phyloP scores from a whole-genome alignment of 2,888 invertebrate genomes.

The Geotrupes spiniger region DNA sequence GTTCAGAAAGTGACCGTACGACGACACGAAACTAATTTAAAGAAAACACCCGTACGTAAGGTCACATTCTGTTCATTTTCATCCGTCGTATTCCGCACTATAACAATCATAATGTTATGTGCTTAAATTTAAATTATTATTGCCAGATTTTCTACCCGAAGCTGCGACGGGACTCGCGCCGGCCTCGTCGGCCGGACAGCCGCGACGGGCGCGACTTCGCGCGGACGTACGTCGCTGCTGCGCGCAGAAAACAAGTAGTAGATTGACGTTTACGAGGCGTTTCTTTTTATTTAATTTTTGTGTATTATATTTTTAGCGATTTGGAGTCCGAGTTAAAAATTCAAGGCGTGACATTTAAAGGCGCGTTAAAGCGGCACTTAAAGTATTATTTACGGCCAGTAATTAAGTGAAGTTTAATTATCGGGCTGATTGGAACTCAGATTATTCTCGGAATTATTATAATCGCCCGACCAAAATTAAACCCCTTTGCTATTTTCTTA shows the following conservation, averaged over 20 bases:
- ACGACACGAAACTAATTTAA: slow-evolving; percentile 15
- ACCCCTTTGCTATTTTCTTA: slow-evolving; percentile 9
- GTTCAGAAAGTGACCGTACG: slow-evolving; percentile 33
- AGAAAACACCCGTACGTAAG: slow-evolving; percentile 9
- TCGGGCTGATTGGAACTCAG: slow-evolving; percentile 46
- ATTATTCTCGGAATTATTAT: slow-evolving; percentile 47
- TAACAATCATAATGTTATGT: slow-evolving; percentile 44
- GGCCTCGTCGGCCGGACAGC: slow-evolving; percentile 8
- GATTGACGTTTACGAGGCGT: slow-evolving; percentile 46
- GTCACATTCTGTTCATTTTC: slow-evolving; percentile 32
- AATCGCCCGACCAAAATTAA: slow-evolving; percentile 16
- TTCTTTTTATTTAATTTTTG: slow-evolving; percentile 44
- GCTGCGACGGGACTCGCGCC: slow-evolving; percentile 23
- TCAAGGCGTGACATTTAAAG: slow-evolving; percentile 50
- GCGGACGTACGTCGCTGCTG: slow-evolving; percentile 30
- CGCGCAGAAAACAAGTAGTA: slow-evolving; percentile 28
- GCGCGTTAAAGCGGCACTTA: slow-evolving; percentile 52
- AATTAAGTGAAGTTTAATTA: slow-evolving; percentile 51
- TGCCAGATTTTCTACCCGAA: slow-evolving; percentile 31
- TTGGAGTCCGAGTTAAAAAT: slow-evolving; percentile 43
- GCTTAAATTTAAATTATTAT: slow-evolving; percentile 47
- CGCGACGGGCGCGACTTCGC: slow-evolving; percentile 8
- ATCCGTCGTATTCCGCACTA: slow-evolving; percentile 35
- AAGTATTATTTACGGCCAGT: slow-evolving; percentile 51
- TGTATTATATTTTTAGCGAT: slow-evolving; percentile 45